These are phyloP conservation scores for Callionymus lyra DNA, from an alignment of 2,113 vertebrate genomes.

Conservation along the genomic window DNA sequence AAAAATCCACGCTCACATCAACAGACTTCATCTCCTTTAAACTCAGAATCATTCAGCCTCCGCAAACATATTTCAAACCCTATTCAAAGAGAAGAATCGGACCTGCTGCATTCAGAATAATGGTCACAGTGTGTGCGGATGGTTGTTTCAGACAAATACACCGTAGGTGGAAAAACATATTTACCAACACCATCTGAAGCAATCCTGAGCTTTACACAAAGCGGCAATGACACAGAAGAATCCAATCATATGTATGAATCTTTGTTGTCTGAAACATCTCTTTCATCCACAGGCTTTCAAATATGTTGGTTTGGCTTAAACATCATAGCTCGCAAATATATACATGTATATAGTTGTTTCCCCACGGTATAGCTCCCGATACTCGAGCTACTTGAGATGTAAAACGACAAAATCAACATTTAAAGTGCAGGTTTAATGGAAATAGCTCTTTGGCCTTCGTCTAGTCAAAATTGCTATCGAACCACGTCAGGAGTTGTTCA, in stretches of 20 bases:
- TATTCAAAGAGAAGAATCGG: neutral
- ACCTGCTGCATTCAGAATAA: conserved; percentile 11
- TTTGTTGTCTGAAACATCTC: conserved; percentile 5
- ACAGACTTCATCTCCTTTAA: conserved; percentile 22
- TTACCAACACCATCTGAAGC: conserved; percentile 23
- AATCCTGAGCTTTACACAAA: conserved; percentile 18
- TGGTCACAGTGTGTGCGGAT: conserved; percentile 15
- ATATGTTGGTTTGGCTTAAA: too few species aligned
- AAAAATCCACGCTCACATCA: conserved; percentile 3
- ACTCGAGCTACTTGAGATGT: too few species aligned
- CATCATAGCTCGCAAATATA: too few species aligned
- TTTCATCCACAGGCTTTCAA: neutral
- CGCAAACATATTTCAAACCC: conserved; percentile 27
- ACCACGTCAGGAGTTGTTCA: too few species aligned
- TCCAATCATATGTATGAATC: conserved; percentile 3
- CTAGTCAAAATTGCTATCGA: too few species aligned
- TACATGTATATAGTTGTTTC: too few species aligned
- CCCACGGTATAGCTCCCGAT: too few species aligned
- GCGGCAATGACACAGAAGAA: conserved; percentile 10
- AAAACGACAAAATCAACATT: too few species aligned
- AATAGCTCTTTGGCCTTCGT: too few species aligned
- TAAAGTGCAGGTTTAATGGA: too few species aligned
- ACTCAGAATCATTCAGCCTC: conserved; percentile 23
- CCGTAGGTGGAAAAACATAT: conserved; percentile 20
- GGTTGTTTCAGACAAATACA: conserved; percentile 36